Evolutionary conservation across 2,797 vertebrate genomes (phyloP).

Genomic region (Argyrosomus regius): DNA sequence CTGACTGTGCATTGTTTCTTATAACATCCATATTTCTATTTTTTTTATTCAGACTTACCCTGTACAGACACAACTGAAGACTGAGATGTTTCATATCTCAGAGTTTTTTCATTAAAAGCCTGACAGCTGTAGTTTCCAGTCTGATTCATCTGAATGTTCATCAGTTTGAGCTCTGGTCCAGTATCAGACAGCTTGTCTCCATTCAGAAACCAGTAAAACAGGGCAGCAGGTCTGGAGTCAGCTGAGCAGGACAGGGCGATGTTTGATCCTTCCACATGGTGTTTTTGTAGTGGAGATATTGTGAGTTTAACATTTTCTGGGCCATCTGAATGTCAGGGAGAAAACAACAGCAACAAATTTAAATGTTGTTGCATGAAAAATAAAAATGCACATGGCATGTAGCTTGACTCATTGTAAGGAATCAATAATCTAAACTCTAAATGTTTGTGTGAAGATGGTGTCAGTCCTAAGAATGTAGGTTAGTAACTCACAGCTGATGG

Average conservation of each 20-base stretch:
- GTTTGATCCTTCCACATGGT: constrained; percentile 51
- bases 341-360: background rate
- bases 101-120: constrained; percentile 68
- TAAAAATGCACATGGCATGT: background rate
- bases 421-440: too few species aligned
- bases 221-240: constrained; percentile 62
- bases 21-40: too few species aligned
- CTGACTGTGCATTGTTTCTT: too few species aligned
- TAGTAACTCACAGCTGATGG: constrained; percentile 70
- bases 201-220: constrained; percentile 63
- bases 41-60: constrained; percentile 48
- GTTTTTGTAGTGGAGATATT: constrained; percentile 16
- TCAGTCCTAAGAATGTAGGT: background rate
- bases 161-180: constrained; percentile 62
- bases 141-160: constrained; percentile 56
- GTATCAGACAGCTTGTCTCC: constrained; percentile 13
- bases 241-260: constrained; percentile 66
- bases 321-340: constrained; percentile 56
- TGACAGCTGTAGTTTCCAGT: constrained; percentile 75
- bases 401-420: too few species aligned
- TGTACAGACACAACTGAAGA: constrained; percentile 45
- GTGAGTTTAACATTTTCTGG: constrained; percentile 61
- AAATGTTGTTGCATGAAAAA: background rate
- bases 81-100: constrained; percentile 47
- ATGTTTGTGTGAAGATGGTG: too few species aligned